These are phyloP conservation scores for Balanococcus diminutus DNA, from an alignment of 2,888 invertebrate genomes.

Conservation along the genomic window DNA sequence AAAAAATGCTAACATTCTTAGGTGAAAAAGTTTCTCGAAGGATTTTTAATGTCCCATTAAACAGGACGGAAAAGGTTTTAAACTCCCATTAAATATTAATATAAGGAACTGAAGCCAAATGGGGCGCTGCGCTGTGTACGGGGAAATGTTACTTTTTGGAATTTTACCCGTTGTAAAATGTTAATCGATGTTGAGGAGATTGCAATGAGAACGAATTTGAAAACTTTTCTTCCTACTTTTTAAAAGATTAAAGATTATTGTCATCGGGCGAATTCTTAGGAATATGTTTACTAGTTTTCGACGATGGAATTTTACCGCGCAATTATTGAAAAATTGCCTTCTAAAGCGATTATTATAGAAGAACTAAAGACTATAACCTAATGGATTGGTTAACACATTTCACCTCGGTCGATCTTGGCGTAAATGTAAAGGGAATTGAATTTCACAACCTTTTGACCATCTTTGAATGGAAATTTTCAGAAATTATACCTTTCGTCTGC, in stretches of 20 bases:
- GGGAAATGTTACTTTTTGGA: conserved; percentile 34
- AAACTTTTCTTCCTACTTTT: conserved; percentile 14
- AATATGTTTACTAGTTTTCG: neutral
- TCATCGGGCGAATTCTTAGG: neutral
- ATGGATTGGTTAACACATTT: neutral
- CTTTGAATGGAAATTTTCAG: neutral
- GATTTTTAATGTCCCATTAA: conserved; percentile 49
- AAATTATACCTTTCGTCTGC: neutral
- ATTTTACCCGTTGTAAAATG: conserved; percentile 26
- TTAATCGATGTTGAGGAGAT: conserved; percentile 26
- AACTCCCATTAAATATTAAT: conserved; percentile 49
- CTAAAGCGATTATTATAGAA: neutral
- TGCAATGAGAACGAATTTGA: conserved; percentile 24
- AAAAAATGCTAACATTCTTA: neutral
- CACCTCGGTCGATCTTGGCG: neutral
- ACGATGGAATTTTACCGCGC: neutral
- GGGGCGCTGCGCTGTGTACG: conserved; percentile 21
- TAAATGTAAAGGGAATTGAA: neutral
- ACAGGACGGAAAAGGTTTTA: conserved; percentile 46
- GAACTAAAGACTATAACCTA: neutral
- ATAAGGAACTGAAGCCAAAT: conserved; percentile 35
- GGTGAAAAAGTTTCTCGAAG: conserved; percentile 45
- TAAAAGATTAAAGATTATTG: neutral
- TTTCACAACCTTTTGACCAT: neutral
- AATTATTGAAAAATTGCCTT: neutral